A percentile compares a stretch with the other conserved stretches of the same genome.
phyloP scores from a whole-genome alignment of 2,888 invertebrate species.

The Ophioninae sp. region DNA sequence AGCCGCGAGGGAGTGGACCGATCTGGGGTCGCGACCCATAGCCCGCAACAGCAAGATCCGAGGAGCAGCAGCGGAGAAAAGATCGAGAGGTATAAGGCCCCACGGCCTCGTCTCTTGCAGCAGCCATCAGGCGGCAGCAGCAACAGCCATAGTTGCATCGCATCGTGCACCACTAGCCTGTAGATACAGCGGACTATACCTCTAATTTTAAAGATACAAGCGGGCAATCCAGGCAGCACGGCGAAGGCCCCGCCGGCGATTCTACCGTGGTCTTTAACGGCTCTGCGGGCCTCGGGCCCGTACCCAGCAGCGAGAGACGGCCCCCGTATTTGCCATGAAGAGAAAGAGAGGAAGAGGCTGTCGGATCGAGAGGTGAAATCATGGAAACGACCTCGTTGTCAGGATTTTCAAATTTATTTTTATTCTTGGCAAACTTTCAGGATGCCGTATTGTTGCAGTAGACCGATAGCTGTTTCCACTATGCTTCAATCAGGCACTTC shows the following conservation, averaged over 20 bases:
- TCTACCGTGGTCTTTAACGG: conserved; percentile 68
- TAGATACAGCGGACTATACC: conserved; percentile 18
- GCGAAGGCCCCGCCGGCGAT: conserved; percentile 80
- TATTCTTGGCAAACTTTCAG: conserved; percentile 8
- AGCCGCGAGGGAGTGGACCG: conserved; percentile 78
- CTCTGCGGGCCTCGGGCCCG: conserved; percentile 57
- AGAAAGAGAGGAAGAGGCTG: conserved; percentile 50
- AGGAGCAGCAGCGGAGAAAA: conserved; percentile 52
- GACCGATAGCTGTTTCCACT: conserved; percentile 38
- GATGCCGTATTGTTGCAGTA: neutral
- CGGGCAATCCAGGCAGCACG: conserved; percentile 59
- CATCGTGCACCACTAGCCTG: conserved; percentile 16
- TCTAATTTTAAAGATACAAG: conserved; percentile 28
- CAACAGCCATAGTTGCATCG: conserved; percentile 29
- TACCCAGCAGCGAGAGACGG: conserved; percentile 58
- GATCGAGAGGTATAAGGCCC: conserved; percentile 49
- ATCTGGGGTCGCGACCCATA: conserved; percentile 80
- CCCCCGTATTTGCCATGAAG: conserved; percentile 53
- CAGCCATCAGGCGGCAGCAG: conserved; percentile 50
- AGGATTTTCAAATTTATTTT: conserved; percentile 72
- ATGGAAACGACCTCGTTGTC: conserved; percentile 70
- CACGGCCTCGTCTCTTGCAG: conserved; percentile 45
- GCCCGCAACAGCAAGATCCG: conserved; percentile 72
- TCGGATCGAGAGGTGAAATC: conserved; percentile 23
- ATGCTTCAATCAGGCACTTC: neutral